phyloP scores from a whole-genome alignment of 2,888 invertebrate genomes.

The Epinotia nisella region DNA sequence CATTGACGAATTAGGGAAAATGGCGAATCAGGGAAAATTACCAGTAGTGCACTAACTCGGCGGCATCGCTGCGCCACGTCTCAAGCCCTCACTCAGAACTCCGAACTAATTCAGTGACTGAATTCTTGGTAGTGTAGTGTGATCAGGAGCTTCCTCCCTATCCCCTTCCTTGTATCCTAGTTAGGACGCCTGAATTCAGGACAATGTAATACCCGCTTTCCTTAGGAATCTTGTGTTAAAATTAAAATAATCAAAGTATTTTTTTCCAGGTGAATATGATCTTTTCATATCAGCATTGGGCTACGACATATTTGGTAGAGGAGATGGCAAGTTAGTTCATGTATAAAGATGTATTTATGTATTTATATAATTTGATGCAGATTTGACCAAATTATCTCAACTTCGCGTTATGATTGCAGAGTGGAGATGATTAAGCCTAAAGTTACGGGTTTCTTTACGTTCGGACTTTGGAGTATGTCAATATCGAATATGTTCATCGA shows the following conservation, averaged over 20 bases:
- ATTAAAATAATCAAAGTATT: neutral
- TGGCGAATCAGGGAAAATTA: too few species aligned
- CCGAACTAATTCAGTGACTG: too few species aligned
- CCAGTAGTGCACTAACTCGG: too few species aligned
- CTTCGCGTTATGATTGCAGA: slow-evolving; percentile 12
- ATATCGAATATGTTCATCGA: slow-evolving; percentile 17
- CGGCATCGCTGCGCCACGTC: too few species aligned
- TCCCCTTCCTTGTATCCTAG: too few species aligned
- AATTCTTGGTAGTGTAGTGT: too few species aligned
- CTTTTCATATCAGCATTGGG: slow-evolving; percentile 23
- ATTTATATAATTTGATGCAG: neutral
- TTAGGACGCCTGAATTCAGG: too few species aligned
- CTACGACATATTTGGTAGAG: slow-evolving; percentile 30
- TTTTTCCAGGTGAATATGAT: slow-evolving; percentile 33
- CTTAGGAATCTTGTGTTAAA: neutral
- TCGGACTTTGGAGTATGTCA: slow-evolving; percentile 19
- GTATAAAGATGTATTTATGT: neutral
- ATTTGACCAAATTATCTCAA: neutral
- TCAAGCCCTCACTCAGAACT: too few species aligned
- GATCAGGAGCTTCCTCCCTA: too few species aligned
- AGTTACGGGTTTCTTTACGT: slow-evolving; percentile 21
- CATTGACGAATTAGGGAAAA: too few species aligned
- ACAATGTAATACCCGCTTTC: too few species aligned
- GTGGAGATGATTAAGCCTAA: slow-evolving; percentile 17
- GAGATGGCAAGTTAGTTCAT: slow-evolving; percentile 32